phyloP scores from a whole-genome alignment of 1,140 invertebrate genomes.

The Achatina immaculata region DNA sequence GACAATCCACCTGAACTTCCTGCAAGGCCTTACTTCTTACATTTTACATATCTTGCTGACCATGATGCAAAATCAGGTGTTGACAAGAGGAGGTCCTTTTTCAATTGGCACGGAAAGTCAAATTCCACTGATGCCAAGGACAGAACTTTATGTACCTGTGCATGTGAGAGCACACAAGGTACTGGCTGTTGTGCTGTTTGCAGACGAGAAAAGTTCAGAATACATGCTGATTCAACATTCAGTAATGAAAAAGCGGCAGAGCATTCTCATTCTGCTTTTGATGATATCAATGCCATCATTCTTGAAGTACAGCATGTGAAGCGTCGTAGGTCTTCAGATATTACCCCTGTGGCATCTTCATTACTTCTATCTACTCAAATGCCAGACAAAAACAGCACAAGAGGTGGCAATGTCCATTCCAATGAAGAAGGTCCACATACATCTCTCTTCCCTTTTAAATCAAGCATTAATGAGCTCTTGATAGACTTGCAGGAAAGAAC shows the following conservation, averaged over 20 bases:
- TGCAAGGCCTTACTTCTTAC: not conserved
- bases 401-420: not conserved
- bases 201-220: not conserved
- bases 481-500: not conserved
- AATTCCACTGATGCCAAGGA: not conserved
- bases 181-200: not conserved
- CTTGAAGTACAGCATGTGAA: not conserved
- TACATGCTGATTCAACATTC: not conserved
- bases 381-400: not conserved
- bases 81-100: not conserved
- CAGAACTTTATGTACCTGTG: not conserved
- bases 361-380: not conserved
- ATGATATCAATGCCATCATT: slow-evolving; percentile 21
- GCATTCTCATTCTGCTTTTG: not conserved
- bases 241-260: not conserved
- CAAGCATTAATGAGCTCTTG: not conserved
- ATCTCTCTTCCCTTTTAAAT: not conserved
- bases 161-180: not conserved
- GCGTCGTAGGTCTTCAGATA: slow-evolving; percentile 28
- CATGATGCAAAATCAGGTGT: not conserved
- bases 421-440: not conserved
- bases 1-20: slow-evolving; percentile 24
- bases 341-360: slow-evolving; percentile 7
- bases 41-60: not conserved
- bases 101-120: not conserved